A percentile compares a stretch with the other conserved stretches of the same genome.
Conservation (phyloP, 2,888 invertebrate genomes). For the Mimas tiliae region DNA sequence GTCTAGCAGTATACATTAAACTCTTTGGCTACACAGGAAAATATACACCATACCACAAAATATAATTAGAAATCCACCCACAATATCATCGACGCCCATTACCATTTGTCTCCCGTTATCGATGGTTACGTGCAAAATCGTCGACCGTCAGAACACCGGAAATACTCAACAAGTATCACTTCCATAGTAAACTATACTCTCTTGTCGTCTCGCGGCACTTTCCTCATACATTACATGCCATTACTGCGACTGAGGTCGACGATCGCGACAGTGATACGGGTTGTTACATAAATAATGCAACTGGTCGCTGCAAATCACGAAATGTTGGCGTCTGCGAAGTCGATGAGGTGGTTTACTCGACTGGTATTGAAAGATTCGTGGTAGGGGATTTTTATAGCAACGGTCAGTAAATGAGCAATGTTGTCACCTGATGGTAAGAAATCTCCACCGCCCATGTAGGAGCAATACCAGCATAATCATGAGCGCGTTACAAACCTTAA, state of each 20-base stretch:
- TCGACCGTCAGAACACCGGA: background rate
- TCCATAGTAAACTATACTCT: background rate
- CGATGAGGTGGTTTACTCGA: background rate
- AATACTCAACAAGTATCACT: background rate
- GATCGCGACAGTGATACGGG: constrained; percentile 6
- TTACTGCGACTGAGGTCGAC: background rate
- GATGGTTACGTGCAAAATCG: background rate
- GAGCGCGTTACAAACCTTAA: too few relatives aligned
- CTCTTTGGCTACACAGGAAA: background rate
- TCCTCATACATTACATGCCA: background rate
- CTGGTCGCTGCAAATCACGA: constrained; percentile 4
- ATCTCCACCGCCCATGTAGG: too few relatives aligned
- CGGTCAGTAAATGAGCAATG: too few relatives aligned
- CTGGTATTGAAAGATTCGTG: background rate
- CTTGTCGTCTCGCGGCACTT: background rate
- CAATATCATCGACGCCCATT: background rate
- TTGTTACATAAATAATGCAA: constrained; percentile 6
- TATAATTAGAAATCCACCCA: background rate
- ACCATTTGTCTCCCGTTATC: background rate
- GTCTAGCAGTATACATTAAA: too few relatives aligned
- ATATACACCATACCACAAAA: too few relatives aligned
- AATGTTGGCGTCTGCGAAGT: constrained; percentile 1
- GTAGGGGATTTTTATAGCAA: too few relatives aligned
- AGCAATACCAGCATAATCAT: too few relatives aligned
- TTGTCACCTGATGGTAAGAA: too few relatives aligned